Evolutionary conservation across 2,888 invertebrate genomes (phyloP).

Genomic region (Ophion slaviceki): DNA sequence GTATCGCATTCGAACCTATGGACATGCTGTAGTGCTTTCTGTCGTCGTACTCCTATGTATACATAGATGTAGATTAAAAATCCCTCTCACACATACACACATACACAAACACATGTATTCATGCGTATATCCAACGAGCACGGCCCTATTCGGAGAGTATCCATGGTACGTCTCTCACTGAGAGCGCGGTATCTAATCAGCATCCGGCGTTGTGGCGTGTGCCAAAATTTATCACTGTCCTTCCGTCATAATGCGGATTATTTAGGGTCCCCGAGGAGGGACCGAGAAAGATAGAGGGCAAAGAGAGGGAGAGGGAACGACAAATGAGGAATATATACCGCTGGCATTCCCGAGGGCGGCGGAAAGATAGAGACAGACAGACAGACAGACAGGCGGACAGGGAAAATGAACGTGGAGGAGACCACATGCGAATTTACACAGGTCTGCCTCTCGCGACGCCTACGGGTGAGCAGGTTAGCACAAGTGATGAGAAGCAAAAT

Average conservation of each 20-base stretch:
- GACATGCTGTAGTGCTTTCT: slow-evolving; percentile 40
- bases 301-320: neutral
- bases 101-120: neutral
- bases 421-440: slow-evolving; percentile 37
- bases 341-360: slow-evolving; percentile 12
- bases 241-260: slow-evolving; percentile 71
- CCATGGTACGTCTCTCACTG: slow-evolving; percentile 35
- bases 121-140: neutral
- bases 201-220: slow-evolving; percentile 64
- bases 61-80: neutral
- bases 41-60: neutral
- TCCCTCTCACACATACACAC: neutral
- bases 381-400: neutral
- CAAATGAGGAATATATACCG: slow-evolving; percentile 27
- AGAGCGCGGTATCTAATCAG: slow-evolving; percentile 68
- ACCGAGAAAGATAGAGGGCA: slow-evolving; percentile 7
- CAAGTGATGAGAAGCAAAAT: neutral
- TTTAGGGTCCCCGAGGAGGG: slow-evolving; percentile 65
- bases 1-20: slow-evolving; percentile 3
- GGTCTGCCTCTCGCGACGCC: neutral
- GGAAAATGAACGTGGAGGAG: slow-evolving; percentile 35
- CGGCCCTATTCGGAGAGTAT: slow-evolving; percentile 1
- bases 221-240: slow-evolving; percentile 70
- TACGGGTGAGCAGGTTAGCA: neutral
- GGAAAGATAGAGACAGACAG: neutral